Percentiles rank a stretch among this genome's conserved stretches.
These are phyloP conservation scores for Hippocampus comes DNA, from an alignment of 2,113 vertebrate genomes.

Conservation along the genomic window DNA sequence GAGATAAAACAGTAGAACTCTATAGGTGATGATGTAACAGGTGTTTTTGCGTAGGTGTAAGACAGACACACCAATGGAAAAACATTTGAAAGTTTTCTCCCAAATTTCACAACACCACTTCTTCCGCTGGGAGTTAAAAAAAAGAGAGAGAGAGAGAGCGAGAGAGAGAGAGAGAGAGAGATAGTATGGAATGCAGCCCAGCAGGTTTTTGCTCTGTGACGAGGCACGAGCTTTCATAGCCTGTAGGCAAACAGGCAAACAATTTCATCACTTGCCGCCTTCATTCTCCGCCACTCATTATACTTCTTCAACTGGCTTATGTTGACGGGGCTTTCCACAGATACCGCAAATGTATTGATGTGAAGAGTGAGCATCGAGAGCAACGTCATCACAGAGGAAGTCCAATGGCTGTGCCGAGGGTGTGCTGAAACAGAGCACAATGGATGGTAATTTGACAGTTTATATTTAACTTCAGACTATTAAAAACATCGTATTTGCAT, in stretches of 20 bases:
- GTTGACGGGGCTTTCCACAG: slow-evolving; percentile 22
- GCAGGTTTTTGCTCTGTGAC: slow-evolving; percentile 29
- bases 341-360: not conserved
- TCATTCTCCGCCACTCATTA: slow-evolving; percentile 9
- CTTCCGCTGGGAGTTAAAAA: slow-evolving; percentile 5
- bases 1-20: not conserved
- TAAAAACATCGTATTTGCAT: not conserved
- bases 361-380: not conserved
- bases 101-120: slow-evolving; percentile 35
- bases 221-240: slow-evolving; percentile 13
- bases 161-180: no score
- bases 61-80: not conserved
- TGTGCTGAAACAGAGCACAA: not conserved
- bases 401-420: not conserved
- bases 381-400: not conserved
- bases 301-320: slow-evolving; percentile 12
- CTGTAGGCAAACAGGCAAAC: slow-evolving; percentile 22
- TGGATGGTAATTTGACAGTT: not conserved
- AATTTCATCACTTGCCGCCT: slow-evolving; percentile 14
- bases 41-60: not conserved
- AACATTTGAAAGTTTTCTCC: slow-evolving; percentile 5
- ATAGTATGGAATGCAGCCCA: slow-evolving; percentile 27
- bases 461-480: not conserved
- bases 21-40: not conserved
- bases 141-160: no score